A percentile compares a stretch with the other conserved stretches of the same genome.
Conservation (phyloP, 2,797 vertebrate species). For the Sebastes hubbsi region DNA sequence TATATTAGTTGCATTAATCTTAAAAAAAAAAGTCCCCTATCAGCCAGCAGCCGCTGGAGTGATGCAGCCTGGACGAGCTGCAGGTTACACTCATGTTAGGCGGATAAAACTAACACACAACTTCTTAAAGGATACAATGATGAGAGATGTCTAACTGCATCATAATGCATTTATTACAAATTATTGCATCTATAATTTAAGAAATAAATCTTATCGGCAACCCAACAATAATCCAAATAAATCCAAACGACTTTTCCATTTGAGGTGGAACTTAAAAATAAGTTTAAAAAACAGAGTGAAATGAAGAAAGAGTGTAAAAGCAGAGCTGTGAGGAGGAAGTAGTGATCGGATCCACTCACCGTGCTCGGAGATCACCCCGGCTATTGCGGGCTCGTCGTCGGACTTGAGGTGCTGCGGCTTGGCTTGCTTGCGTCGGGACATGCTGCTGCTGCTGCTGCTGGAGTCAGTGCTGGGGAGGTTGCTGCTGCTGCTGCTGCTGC, state of each 20-base stretch:
- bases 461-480: neutral
- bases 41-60: neutral
- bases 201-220: neutral
- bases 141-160: neutral
- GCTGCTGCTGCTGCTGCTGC: constrained; percentile 37
- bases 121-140: neutral
- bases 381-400: constrained; percentile 91
- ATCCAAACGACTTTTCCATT: neutral
- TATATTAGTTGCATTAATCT: constrained; percentile 13
- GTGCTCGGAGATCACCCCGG: constrained; percentile 90
- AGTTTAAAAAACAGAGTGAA: neutral
- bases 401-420: constrained; percentile 99
- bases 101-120: constrained; percentile 17
- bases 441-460: constrained; percentile 84
- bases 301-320: neutral
- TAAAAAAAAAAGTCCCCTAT: constrained; percentile 18
- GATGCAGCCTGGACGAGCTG: neutral
- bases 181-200: neutral
- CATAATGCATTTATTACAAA: neutral
- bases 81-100: constrained; percentile 2
- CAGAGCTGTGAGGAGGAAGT: neutral
- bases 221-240: neutral
- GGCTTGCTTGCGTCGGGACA: constrained; percentile 99
- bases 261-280: neutral
- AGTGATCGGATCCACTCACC: constrained; percentile 84